Conservation (phyloP, 2,113 vertebrate species). For the Sterna hirundo region DNA sequence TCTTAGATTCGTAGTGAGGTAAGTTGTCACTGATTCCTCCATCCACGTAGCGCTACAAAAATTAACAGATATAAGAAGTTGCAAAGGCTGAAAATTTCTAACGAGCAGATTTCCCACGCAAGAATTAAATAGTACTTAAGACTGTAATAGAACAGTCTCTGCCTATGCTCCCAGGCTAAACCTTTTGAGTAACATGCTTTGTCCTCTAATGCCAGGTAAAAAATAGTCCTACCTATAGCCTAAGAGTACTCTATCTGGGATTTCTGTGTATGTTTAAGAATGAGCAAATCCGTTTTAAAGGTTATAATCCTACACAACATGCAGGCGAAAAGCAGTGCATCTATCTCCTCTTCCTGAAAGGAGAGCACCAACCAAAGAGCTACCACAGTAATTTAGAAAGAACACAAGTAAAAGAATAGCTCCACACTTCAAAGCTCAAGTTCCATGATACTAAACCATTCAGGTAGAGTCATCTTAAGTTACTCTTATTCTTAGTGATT, state of each 20-base stretch:
- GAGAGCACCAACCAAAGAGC: not conserved
- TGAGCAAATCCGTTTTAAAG: not conserved
- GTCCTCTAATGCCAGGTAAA: not conserved
- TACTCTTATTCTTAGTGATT: not conserved
- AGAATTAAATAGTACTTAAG: not conserved
- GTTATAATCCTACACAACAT: not conserved
- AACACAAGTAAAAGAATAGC: not conserved
- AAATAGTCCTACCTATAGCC: not conserved
- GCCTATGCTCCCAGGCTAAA: not conserved
- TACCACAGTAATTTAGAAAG: not conserved
- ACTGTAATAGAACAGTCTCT: not conserved
- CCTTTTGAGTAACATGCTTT: not conserved
- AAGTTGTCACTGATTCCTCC: constrained; percentile 86
- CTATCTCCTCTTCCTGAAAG: not conserved
- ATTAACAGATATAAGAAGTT: not conserved
- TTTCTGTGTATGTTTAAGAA: not conserved
- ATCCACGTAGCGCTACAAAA: constrained; percentile 86
- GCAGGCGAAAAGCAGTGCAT: not conserved
- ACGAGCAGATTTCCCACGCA: not conserved
- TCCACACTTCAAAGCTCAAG: not conserved
- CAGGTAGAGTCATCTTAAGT: not conserved
- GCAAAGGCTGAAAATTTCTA: not conserved
- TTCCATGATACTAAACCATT: not conserved
- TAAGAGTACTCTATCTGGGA: not conserved
- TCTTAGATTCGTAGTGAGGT: constrained; percentile 80